A percentile compares a stretch with the other conserved stretches of the same genome.
These are phyloP conservation scores for Erethizon dorsatum DNA, from an alignment of 2,797 vertebrate genomes.

Conservation along the genomic window DNA sequence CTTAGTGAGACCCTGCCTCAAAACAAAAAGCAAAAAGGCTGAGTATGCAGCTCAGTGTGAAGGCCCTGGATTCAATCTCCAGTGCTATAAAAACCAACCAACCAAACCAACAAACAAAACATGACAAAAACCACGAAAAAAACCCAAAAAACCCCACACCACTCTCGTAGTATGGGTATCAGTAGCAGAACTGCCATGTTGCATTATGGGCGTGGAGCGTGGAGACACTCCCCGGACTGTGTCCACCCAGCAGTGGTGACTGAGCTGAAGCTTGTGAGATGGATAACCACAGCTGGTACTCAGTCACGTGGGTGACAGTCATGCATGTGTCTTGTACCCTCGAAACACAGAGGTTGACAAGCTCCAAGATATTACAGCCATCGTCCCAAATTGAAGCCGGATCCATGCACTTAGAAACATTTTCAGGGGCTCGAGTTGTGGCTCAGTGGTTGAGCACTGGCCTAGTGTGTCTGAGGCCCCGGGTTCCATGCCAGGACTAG, in stretches of 20 bases:
- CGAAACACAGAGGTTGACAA: conserved; percentile 33
- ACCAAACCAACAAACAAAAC: background rate
- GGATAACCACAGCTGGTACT: background rate
- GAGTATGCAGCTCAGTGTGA: background rate
- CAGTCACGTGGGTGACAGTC: background rate
- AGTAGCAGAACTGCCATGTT: background rate
- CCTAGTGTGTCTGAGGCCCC: background rate
- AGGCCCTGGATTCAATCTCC: background rate
- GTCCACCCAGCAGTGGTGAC: background rate
- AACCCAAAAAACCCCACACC: too few species aligned
- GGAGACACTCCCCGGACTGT: background rate
- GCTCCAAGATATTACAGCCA: background rate
- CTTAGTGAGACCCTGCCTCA: background rate
- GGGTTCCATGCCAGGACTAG: background rate
- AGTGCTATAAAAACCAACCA: background rate
- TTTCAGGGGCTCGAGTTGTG: background rate
- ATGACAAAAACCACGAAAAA: background rate
- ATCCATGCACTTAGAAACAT: background rate
- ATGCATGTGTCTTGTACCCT: background rate
- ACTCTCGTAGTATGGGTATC: background rate
- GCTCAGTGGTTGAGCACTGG: too few species aligned
- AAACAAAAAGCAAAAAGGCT: background rate
- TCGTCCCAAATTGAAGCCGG: background rate
- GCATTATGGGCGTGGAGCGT: background rate
- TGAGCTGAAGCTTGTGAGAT: background rate